phyloP scores from a whole-genome alignment of 1,140 invertebrate genomes.

The Octopus sinensis region DNA sequence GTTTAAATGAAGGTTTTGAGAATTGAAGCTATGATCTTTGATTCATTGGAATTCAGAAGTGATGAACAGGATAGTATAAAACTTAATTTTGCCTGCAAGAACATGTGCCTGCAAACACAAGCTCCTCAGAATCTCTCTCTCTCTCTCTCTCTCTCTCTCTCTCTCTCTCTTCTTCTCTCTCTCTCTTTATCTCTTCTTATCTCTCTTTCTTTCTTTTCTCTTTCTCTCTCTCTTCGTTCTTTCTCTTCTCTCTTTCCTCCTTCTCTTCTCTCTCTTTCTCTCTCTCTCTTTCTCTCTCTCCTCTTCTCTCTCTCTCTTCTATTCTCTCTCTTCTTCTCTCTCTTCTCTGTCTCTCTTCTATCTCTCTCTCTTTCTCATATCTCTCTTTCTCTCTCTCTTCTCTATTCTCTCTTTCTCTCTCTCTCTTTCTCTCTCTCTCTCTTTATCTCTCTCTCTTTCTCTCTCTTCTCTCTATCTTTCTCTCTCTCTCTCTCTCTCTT shows the following conservation, averaged over 20 bases:
- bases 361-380: constrained; percentile 16
- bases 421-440: constrained; percentile 12
- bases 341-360: constrained; percentile 7
- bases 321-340: constrained; percentile 5
- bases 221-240: background rate
- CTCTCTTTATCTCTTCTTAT: background rate
- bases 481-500: constrained; percentile 18
- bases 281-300: constrained; percentile 17
- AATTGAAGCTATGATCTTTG: too few relatives aligned
- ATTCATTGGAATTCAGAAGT: too few relatives aligned
- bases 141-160: background rate
- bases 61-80: too few relatives aligned
- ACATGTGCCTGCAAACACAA: too few relatives aligned
- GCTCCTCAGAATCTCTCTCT: too few relatives aligned
- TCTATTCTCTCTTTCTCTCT: constrained; percentile 1
- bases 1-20: too few relatives aligned
- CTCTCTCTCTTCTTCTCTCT: background rate
- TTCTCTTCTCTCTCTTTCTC: constrained; percentile 8
- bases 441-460: constrained; percentile 9
- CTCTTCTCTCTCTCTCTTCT: constrained; percentile 1
- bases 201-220: constrained; percentile 14
- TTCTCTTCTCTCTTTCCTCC: background rate
- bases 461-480: constrained; percentile 8
- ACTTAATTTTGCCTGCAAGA: too few relatives aligned
- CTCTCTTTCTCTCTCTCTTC: background rate